Evolutionary conservation across 2,797 vertebrate species (phyloP).

Genomic region (Lepidocolaptes lacrymiger): DNA sequence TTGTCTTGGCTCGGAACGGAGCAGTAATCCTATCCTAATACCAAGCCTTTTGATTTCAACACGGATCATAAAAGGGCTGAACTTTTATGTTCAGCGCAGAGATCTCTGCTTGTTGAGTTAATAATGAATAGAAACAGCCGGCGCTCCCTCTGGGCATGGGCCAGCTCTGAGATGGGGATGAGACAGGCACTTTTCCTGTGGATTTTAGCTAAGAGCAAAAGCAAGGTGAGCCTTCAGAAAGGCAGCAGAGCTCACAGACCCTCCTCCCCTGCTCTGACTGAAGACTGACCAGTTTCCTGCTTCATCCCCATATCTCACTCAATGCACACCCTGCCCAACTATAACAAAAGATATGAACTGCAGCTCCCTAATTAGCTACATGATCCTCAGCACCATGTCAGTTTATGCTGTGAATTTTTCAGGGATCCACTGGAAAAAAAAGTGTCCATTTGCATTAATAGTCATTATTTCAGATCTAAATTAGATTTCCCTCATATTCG

Average conservation of each 20-base stretch:
- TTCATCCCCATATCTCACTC: background rate
- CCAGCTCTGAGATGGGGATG: background rate
- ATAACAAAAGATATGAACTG: background rate
- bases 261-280: background rate
- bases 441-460: background rate
- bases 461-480: background rate
- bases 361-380: background rate
- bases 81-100: background rate
- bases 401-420: background rate
- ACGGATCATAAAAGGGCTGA: background rate
- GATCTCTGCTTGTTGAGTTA: background rate
- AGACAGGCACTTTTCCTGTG: background rate
- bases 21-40: background rate
- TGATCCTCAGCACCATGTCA: background rate
- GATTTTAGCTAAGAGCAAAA: background rate
- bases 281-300: background rate
- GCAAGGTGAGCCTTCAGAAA: background rate
- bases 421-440: background rate
- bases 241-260: background rate
- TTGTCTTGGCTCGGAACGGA: constrained; percentile 10
- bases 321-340: fast-evolving
- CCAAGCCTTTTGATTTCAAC: background rate
- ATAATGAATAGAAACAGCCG: background rate
- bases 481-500: background rate
- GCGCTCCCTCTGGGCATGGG: background rate